Percentiles rank a stretch among this genome's conserved stretches.
Evolutionary conservation across 2,888 invertebrate species (phyloP).

Genomic region (Eupithecia subfuscata): DNA sequence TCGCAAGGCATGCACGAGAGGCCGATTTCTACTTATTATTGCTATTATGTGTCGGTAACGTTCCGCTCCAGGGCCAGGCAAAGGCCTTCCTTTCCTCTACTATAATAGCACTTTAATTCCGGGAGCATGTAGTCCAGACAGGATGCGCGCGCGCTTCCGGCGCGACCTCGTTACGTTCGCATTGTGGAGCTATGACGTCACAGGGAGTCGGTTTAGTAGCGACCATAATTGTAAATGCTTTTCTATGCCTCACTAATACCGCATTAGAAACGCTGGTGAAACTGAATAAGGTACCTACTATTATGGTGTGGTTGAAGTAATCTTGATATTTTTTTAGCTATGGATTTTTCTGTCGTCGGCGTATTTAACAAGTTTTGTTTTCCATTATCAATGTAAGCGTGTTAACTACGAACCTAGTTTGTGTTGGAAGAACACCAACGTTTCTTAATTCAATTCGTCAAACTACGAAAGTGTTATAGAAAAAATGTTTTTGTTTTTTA

Average conservation of each 20-base stretch:
- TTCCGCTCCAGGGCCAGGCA: not conserved
- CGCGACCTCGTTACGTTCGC: slow-evolving; percentile 69
- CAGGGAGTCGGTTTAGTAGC: not conserved
- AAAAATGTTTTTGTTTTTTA: not conserved
- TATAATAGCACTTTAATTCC: not conserved
- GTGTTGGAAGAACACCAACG: no score
- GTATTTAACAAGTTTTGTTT: no score
- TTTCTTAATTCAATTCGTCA: no score
- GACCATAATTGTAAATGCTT: not conserved
- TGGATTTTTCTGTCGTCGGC: no score
- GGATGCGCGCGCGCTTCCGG: slow-evolving; percentile 69
- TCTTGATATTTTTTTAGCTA: no score
- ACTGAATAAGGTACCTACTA: not conserved
- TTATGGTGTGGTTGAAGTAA: not conserved
- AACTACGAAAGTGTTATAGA: no score
- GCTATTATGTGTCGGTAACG: not conserved
- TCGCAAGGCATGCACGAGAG: not conserved
- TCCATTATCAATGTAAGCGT: no score
- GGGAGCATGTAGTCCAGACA: slow-evolving; percentile 39
- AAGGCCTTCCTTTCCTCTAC: not conserved
- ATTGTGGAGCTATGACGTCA: slow-evolving; percentile 55
- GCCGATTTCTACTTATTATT: not conserved
- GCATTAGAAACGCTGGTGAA: not conserved
- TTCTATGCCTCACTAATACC: not conserved
- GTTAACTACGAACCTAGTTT: no score